phyloP scores from a whole-genome alignment of 2,797 vertebrate species.

The Heterohyrax brucei region DNA sequence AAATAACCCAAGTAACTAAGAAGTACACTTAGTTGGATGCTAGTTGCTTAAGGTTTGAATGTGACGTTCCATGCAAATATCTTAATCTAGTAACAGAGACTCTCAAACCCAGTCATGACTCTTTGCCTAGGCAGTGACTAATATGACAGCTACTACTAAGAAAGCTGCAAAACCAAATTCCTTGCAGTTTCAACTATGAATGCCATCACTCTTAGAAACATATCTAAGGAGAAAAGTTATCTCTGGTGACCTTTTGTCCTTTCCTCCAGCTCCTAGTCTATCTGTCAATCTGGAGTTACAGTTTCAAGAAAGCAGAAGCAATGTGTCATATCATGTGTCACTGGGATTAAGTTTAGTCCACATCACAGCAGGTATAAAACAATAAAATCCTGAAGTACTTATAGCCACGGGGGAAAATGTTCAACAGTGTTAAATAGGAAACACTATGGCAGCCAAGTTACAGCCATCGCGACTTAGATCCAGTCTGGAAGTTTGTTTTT shows the following conservation, averaged over 20 bases:
- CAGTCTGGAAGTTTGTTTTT: constrained; percentile 52
- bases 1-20: constrained; percentile 48
- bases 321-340: constrained; percentile 20
- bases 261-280: constrained; percentile 40
- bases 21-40: neutral
- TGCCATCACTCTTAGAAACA: neutral
- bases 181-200: neutral
- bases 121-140: constrained; percentile 13
- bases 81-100: constrained; percentile 1
- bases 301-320: constrained; percentile 11
- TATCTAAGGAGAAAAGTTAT: constrained; percentile 58
- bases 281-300: constrained; percentile 39
- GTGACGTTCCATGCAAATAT: neutral
- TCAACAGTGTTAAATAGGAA: constrained; percentile 46
- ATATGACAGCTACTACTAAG: neutral
- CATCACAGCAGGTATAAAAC: constrained; percentile 4
- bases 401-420: neutral
- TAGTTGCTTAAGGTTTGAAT: constrained; percentile 44
- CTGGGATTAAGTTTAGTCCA: constrained; percentile 53
- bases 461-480: constrained; percentile 26
- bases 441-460: constrained; percentile 23
- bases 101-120: neutral
- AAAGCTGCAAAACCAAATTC: constrained; percentile 8
- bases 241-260: neutral
- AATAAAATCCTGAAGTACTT: constrained; percentile 38